A percentile compares a stretch with the other conserved stretches of the same genome.
phyloP scores from a whole-genome alignment of 1,140 invertebrate genomes.

The Orius laevigatus region DNA sequence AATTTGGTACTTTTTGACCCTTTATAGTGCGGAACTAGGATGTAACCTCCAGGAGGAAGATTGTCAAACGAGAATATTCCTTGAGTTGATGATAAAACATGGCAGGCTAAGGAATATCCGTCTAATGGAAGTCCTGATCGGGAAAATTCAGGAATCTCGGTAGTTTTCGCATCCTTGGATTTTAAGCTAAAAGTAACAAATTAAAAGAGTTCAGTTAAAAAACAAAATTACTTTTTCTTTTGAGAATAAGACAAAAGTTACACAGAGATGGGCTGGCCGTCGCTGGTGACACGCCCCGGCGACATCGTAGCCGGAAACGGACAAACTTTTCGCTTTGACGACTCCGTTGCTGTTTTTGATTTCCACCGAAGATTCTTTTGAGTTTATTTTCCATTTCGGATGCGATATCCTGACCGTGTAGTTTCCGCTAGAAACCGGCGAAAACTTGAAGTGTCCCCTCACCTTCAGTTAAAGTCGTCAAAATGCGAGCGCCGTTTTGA shows the following conservation, averaged over 20 bases:
- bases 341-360: slow-evolving; percentile 67
- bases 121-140: slow-evolving; percentile 17
- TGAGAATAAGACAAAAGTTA: slow-evolving; percentile 55
- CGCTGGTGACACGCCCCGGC: slow-evolving; percentile 56
- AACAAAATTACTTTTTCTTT: too few relatives aligned
- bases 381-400: slow-evolving; percentile 39
- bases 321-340: slow-evolving; percentile 43
- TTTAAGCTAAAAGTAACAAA: slow-evolving; percentile 25
- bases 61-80: slow-evolving; percentile 67
- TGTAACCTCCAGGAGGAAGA: slow-evolving; percentile 63
- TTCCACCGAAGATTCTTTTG: slow-evolving; percentile 33
- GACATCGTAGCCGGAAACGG: slow-evolving; percentile 72
- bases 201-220: too few relatives aligned
- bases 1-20: slow-evolving; percentile 48
- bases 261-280: slow-evolving; percentile 58
- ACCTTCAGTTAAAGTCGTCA: slow-evolving; percentile 51
- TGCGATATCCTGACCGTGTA: slow-evolving; percentile 68
- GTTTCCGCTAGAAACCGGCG: slow-evolving; percentile 73
- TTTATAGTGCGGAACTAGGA: slow-evolving; percentile 45
- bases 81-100: slow-evolving; percentile 48
- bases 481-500: slow-evolving; percentile 40
- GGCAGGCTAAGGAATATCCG: slow-evolving; percentile 45
- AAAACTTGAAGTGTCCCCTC: slow-evolving; percentile 73
- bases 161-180: slow-evolving; percentile 40
- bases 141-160: slow-evolving; percentile 35